Conservation (phyloP, 2,113 vertebrate species). For the Abramis brama region DNA sequence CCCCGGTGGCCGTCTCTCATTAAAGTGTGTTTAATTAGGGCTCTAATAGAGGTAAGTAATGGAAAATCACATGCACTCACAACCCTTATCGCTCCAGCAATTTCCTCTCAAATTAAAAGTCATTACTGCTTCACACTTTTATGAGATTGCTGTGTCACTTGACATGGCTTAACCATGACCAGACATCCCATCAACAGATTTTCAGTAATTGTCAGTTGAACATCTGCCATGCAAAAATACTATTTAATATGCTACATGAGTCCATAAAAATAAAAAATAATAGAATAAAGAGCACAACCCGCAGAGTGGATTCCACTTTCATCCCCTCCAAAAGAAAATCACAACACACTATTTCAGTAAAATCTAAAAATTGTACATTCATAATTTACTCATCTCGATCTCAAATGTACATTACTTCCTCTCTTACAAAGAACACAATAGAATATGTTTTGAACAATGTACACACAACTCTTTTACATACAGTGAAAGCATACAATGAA, state of each 20-base stretch:
- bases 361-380: neutral
- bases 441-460: neutral
- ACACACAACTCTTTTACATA: too few relatives aligned
- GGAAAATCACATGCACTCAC: slow-evolving; percentile 56
- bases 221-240: neutral
- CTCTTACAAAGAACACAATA: neutral
- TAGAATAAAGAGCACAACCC: neutral
- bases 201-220: slow-evolving; percentile 56
- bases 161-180: slow-evolving; percentile 54
- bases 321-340: neutral
- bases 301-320: neutral
- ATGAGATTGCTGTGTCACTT: slow-evolving; percentile 53
- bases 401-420: neutral
- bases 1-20: slow-evolving; percentile 27
- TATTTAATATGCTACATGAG: neutral
- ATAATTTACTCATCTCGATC: neutral
- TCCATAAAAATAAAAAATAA: neutral
- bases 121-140: slow-evolving; percentile 51
- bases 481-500: neutral
- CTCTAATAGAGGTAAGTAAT: slow-evolving; percentile 60
- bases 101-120: slow-evolving; percentile 62
- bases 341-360: neutral
- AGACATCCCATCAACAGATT: slow-evolving; percentile 53
- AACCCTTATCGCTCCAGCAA: slow-evolving; percentile 43
- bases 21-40: slow-evolving; percentile 63